Evolutionary conservation across 2,797 vertebrate genomes (phyloP).

Genomic region (Myripristis murdjan): DNA sequence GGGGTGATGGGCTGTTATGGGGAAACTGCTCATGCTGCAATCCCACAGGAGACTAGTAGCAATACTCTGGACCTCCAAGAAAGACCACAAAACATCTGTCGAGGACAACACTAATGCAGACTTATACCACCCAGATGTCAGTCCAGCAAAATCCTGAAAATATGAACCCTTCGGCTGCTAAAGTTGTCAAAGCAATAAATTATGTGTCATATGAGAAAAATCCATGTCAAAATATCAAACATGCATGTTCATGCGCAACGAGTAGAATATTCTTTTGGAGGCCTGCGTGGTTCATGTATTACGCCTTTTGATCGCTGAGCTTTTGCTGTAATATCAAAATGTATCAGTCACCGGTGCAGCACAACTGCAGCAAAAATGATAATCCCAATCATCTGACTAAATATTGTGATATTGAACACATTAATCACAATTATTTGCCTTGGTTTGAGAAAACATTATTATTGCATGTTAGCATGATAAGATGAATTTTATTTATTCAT

Average conservation of each 20-base stretch:
- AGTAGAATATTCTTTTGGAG: no score
- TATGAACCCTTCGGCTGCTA: constrained; percentile 14
- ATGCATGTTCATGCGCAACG: no score
- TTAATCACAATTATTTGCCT: no score
- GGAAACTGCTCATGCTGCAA: constrained; percentile 62
- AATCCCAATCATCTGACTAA: no score
- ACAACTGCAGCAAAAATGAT: no score
- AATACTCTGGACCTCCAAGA: constrained; percentile 43
- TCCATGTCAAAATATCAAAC: no score
- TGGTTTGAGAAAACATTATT: no score
- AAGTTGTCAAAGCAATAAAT: constrained; percentile 16
- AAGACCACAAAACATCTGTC: constrained; percentile 53
- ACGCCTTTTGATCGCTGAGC: background rate
- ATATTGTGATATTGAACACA: no score
- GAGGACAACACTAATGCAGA: constrained; percentile 32
- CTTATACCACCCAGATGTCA: constrained; percentile 26
- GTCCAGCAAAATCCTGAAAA: constrained; percentile 14
- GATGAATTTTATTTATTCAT: no score
- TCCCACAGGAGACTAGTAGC: constrained; percentile 56
- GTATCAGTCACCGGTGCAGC: no score
- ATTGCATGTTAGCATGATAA: no score
- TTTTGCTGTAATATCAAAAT: no score
- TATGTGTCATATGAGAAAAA: background rate
- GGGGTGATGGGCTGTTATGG: constrained; percentile 44
- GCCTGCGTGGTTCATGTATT: background rate